phyloP scores from a whole-genome alignment of 2,113 vertebrate genomes.

The Irena cyanogastra region DNA sequence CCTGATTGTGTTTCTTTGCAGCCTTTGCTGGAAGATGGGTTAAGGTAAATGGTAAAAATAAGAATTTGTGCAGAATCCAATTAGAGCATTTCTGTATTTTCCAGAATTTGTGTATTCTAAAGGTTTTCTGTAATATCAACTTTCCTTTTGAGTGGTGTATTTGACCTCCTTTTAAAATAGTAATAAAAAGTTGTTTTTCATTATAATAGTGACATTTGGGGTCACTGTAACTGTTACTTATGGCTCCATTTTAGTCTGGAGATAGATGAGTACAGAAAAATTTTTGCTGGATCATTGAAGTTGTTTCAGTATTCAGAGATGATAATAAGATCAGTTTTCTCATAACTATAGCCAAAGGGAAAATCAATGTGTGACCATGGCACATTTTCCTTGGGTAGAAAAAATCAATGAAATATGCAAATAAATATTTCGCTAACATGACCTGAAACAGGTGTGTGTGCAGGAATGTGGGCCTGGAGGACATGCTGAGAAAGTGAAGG shows the following conservation, averaged over 20 bases:
- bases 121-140: neutral
- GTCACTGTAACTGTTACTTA: neutral
- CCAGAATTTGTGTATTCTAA: neutral
- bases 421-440: neutral
- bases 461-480: neutral
- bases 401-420: constrained; percentile 26
- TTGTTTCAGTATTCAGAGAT: neutral
- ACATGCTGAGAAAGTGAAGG: neutral
- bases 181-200: neutral
- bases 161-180: neutral
- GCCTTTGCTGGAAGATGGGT: accelerated
- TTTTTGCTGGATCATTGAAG: neutral
- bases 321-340: neutral
- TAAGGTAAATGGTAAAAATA: neutral
- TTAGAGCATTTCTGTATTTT: neutral
- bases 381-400: neutral
- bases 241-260: neutral
- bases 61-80: neutral
- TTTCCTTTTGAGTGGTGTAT: neutral
- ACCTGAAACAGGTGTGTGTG: neutral
- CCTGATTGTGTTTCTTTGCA: neutral
- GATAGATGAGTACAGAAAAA: neutral
- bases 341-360: neutral
- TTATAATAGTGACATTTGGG: neutral
- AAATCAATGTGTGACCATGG: neutral